A percentile compares a stretch with the other conserved stretches of the same genome.
phyloP scores from a whole-genome alignment of 2,113 vertebrate species.

The Phaetusa simplex region DNA sequence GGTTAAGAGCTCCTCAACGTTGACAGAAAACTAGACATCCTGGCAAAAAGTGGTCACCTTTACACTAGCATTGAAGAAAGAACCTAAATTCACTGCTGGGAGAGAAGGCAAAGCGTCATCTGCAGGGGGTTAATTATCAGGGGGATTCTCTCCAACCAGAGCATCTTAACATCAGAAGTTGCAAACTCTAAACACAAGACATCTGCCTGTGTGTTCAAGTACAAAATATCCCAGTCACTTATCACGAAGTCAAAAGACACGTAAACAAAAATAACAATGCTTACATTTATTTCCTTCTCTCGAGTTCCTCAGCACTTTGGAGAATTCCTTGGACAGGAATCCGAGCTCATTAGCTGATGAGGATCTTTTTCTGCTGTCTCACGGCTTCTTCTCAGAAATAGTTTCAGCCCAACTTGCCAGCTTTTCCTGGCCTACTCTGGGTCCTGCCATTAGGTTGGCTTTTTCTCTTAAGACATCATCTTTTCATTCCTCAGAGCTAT shows the following conservation, averaged over 20 bases:
- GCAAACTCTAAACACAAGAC: not conserved
- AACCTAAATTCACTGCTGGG: not conserved
- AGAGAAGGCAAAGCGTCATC: not conserved
- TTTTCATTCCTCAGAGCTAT: not conserved
- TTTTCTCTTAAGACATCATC: not conserved
- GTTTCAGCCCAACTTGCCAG: not conserved
- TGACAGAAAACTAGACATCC: not conserved
- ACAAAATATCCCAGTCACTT: slow-evolving; percentile 19
- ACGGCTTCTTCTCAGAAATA: slow-evolving; percentile 20
- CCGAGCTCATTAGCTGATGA: slow-evolving; percentile 49
- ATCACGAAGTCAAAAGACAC: not conserved
- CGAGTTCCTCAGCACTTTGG: not conserved
- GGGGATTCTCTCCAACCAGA: not conserved
- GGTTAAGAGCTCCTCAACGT: not conserved
- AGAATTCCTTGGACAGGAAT: slow-evolving; percentile 37
- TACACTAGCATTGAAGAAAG: not conserved
- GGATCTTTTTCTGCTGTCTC: slow-evolving; percentile 31
- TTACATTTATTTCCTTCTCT: not conserved
- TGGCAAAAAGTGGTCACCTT: not conserved
- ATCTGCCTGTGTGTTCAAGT: not conserved
- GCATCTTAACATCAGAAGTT: not conserved
- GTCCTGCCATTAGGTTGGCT: not conserved
- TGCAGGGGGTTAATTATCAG: not conserved
- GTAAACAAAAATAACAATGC: not conserved
- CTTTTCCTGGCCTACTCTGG: not conserved